Evolutionary conservation across 2,113 vertebrate genomes (phyloP), one percentile per base, ranked within the genome.

Genomic region (Lampris megalopsis): DNA sequence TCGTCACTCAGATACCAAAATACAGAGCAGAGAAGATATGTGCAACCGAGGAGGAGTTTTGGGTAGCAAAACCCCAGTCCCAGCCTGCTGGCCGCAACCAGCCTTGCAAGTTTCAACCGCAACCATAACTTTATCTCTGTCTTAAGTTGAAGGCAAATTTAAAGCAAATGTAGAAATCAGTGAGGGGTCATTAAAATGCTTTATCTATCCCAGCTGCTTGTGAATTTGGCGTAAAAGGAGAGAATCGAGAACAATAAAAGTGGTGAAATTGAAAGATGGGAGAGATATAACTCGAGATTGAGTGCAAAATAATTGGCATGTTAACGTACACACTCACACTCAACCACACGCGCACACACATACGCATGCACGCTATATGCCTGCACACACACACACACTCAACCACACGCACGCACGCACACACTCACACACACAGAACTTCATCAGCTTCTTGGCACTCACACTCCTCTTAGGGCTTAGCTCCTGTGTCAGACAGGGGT

Each of bases 181-280:
- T 76, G 65, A 66, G 76, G 78, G 78, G 84, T 86, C 73, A 88
- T 85, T 86, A 75, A 80, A 89, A 79, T 72, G 63, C 73, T 83
- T 83, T 82, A 87, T 88, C 68, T 69, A 79, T 82, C 74, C 77
- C 71, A 86, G 85, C 71, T 79, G 81, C 85, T 88, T 81, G 65
- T 79, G 83, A 83, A 85, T 88, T 79, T 75, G 57, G 65, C 73
- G 73, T 81, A 85, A 83, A 81, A 52, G 13, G 72, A 71, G 79
- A 75, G 67, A 76, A 77, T 66, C 53, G 58, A 36, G 65, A 85
- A 86, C 68, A 83, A 91, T 88, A 67, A 79, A 86, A 82, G 68
- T 9, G 56, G 53, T 83, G 84, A 87, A 86, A 91, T 83, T 85
- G 79, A 91, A 91, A 87, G 88, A 91, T 86, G 75, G 77, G 68